Evolutionary conservation across 2,888 invertebrate species (phyloP), one percentile per base, ranked within the genome.

Genomic region (Amiota mariae): DNA sequence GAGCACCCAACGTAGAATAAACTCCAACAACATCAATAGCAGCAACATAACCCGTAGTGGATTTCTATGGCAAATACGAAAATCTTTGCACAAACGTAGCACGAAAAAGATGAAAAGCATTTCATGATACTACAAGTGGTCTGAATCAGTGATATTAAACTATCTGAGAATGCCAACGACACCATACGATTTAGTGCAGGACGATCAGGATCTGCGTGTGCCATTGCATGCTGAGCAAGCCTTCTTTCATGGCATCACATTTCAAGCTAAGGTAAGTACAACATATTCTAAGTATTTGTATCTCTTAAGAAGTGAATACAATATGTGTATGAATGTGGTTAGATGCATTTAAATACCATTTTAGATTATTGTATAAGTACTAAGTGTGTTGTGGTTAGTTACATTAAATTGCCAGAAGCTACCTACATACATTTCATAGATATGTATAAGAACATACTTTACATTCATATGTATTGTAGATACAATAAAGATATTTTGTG

Each of bases 151-250:
- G 87, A 87, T 90, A 88, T 85, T 89, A 82, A 90, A 89, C 86
- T 89, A 89, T 85, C 86, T 89, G 79, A 94, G 92, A 90, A 96
- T 96, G 96, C 95, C 96, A 89, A 95, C 96, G 87, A 95, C 95
- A 90, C 92, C 92, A 84, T 98, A 98, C 92, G 96, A 98, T 91
- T 93, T 98, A 91, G 98, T 99, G 87, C 95, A 96, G 85, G 98
- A 98, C 91, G 98, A 98, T 88, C 97, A 95, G 90, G 98, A 99
- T 90, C 95, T 96, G 78, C 93, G 97, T 88, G 97, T 98, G 88
- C 98, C 98, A n/a, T 91, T 98, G 81, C 97, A 98, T 91, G 95
- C 97, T 76, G 99, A 99, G 81, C 97, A 98, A 91, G 98, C 98
- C 78, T 99, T 98, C 91, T 89, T 89, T 74, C 95, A 97, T 84